Evolutionary conservation across 2,888 invertebrate species (phyloP).

Genomic region (Aleiodes leptofemur): DNA sequence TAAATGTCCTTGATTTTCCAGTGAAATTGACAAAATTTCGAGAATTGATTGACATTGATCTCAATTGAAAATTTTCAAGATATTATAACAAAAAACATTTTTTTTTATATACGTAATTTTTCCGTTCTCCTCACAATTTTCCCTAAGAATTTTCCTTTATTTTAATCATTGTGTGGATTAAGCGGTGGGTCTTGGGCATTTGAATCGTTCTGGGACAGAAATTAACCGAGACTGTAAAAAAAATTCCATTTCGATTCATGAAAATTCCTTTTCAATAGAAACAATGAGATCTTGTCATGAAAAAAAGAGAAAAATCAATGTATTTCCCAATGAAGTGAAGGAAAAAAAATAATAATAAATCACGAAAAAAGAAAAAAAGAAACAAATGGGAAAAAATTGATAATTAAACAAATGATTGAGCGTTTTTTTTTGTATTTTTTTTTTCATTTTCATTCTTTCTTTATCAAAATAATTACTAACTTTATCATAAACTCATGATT

Average conservation of each 20-base stretch:
- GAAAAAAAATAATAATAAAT: conserved; percentile 7
- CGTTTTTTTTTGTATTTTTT: conserved; percentile 4
- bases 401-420: conserved; percentile 36
- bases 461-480: conserved; percentile 9
- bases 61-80: too few relatives aligned
- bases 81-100: too few relatives aligned
- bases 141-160: background rate
- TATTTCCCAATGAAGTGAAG: background rate
- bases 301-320: background rate
- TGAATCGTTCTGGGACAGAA: conserved; percentile 66
- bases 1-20: background rate
- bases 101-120: too few relatives aligned
- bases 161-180: conserved; percentile 53
- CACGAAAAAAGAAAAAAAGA: conserved; percentile 35
- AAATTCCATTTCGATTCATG: conserved; percentile 1
- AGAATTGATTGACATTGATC: too few relatives aligned
- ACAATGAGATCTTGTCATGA: too few relatives aligned
- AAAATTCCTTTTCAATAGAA: background rate
- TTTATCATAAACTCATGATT: conserved; percentile 28
- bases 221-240: conserved; percentile 56
- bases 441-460: conserved; percentile 13
- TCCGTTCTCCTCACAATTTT: background rate
- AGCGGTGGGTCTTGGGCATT: conserved; percentile 61
- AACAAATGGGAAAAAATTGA: conserved; percentile 31
- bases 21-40: background rate